Percentiles rank a stretch among this genome's conserved stretches.
Conservation (phyloP, 2,797 vertebrate species). For the Scyliorhinus canicula region DNA sequence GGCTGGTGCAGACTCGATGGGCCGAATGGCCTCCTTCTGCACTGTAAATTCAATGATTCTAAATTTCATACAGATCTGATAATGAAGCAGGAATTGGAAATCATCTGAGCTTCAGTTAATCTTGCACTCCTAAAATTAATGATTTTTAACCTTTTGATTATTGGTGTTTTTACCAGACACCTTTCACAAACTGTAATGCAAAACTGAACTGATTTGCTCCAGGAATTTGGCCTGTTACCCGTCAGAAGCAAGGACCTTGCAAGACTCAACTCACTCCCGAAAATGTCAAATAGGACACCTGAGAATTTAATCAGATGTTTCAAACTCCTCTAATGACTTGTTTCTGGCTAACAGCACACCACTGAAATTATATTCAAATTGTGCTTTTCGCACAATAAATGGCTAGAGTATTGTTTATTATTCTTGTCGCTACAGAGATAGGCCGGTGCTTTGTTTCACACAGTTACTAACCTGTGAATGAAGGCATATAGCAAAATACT, state of each 20-base stretch:
- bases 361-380: background rate
- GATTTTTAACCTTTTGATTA: background rate
- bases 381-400: background rate
- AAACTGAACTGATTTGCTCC: background rate
- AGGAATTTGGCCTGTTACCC: background rate
- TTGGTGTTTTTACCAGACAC: background rate
- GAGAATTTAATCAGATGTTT: background rate
- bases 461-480: background rate
- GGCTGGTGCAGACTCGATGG: no score
- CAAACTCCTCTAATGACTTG: background rate
- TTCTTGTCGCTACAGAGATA: background rate
- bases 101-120: background rate
- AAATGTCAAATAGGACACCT: background rate
- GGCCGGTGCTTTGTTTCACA: background rate
- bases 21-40: no score
- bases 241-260: background rate
- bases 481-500: background rate
- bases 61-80: background rate
- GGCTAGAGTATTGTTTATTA: background rate
- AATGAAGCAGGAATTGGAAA: background rate
- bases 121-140: background rate
- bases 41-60: no score
- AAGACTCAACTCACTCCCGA: background rate
- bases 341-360: background rate
- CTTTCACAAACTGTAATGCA: background rate